Percentiles rank a stretch among this genome's conserved stretches.
These are phyloP conservation scores for Platycnemis pennipes DNA, from an alignment of 2,888 invertebrate species.

Conservation along the genomic window DNA sequence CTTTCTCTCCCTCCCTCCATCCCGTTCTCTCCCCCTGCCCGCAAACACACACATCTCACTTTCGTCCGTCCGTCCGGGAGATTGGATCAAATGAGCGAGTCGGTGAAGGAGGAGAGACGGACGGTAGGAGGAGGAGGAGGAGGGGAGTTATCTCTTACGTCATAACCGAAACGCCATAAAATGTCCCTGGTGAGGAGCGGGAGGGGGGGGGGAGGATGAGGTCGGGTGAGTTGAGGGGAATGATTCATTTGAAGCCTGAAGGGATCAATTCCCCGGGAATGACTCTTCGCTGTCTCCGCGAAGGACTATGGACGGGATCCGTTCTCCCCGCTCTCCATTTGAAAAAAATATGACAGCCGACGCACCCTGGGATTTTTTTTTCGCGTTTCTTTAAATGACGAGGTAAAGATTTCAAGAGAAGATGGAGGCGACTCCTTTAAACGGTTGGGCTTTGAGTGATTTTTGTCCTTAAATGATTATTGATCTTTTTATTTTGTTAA, in stretches of 20 bases:
- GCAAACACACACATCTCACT: not conserved
- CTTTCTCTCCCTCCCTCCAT: not conserved
- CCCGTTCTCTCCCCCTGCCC: not conserved
- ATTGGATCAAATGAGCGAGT: slow-evolving; percentile 19
- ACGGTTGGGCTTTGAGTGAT: too few species aligned
- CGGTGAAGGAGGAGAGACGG: not conserved
- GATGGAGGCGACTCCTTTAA: too few species aligned
- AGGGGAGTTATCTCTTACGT: not conserved
- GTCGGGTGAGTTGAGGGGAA: not conserved
- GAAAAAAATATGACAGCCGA: too few species aligned
- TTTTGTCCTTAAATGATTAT: too few species aligned
- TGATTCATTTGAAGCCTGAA: not conserved
- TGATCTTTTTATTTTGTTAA: too few species aligned
- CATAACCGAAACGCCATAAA: slow-evolving; percentile 9
- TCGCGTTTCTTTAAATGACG: too few species aligned
- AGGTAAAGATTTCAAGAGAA: too few species aligned
- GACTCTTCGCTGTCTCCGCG: not conserved
- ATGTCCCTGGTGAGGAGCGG: not conserved
- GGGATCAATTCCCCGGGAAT: not conserved
- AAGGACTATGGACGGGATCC: too few species aligned
- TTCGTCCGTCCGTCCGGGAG: not conserved
- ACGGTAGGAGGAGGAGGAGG: not conserved
- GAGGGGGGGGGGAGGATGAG: not conserved
- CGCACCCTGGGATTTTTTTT: too few species aligned
- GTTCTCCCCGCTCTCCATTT: too few species aligned